Conservation (phyloP, 2,888 invertebrate species). For the Lymantria dispar region DNA sequence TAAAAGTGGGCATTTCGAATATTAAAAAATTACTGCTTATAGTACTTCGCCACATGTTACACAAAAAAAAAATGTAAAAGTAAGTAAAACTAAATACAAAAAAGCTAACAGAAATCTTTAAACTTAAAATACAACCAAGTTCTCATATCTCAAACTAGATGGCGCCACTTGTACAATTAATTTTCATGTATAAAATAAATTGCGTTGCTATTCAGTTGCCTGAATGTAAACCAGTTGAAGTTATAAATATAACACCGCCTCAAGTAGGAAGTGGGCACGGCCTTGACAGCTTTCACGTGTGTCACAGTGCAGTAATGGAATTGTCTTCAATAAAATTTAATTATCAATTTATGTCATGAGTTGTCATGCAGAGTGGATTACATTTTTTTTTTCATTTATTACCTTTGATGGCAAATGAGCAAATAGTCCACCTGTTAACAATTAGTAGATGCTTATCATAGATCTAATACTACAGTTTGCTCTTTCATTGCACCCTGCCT, state of each 20-base stretch:
- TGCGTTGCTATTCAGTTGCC: background rate
- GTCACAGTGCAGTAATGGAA: background rate
- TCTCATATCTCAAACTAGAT: conserved; percentile 1
- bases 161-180: conserved; percentile 1
- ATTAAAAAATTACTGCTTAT: too few relatives aligned
- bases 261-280: conserved; percentile 4
- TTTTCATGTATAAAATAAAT: background rate
- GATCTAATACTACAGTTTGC: too few relatives aligned
- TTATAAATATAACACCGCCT: background rate
- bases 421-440: too few relatives aligned
- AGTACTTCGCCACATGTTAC: background rate
- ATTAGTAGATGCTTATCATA: too few relatives aligned
- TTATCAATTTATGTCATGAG: background rate
- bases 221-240: conserved; percentile 2
- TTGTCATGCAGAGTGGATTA: background rate
- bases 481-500: too few relatives aligned
- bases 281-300: conserved; percentile 7
- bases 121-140: background rate
- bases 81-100: background rate
- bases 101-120: background rate
- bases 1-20: too few relatives aligned
- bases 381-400: too few relatives aligned
- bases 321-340: conserved; percentile 1
- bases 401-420: too few relatives aligned
- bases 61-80: background rate